phyloP scores from a whole-genome alignment of 2,888 invertebrate species.

The Meteorus cinctellus region DNA sequence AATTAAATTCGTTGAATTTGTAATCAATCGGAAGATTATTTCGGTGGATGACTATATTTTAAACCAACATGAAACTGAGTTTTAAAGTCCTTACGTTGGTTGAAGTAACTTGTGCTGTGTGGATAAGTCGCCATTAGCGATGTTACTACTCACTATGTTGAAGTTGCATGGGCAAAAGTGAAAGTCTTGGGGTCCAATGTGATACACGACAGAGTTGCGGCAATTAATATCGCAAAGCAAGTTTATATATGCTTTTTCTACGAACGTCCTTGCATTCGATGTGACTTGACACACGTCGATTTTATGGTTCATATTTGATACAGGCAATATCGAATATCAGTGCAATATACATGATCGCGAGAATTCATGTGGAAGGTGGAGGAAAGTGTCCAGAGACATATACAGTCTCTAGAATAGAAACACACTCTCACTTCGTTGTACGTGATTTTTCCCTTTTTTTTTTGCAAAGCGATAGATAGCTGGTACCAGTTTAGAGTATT shows the following conservation, averaged over 20 bases:
- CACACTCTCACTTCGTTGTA: neutral
- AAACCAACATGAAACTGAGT: neutral
- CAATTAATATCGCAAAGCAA: neutral
- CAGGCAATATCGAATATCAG: neutral
- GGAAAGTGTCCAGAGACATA: constrained; percentile 29
- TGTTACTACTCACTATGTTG: neutral
- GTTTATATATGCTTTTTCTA: neutral
- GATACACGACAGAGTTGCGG: neutral
- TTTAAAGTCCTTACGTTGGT: neutral
- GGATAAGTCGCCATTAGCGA: neutral
- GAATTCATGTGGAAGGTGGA: constrained; percentile 31
- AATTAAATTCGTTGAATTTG: neutral
- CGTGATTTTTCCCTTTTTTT: neutral
- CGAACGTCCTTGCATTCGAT: constrained; percentile 8
- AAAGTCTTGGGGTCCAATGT: neutral
- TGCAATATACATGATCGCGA: constrained; percentile 27
- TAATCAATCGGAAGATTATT: neutral
- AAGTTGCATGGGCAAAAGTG: neutral
- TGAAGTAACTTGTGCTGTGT: neutral
- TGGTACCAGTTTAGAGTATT: neutral
- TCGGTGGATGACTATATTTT: neutral
- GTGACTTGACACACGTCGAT: neutral
- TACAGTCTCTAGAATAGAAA: constrained; percentile 1
- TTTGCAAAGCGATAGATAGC: neutral
- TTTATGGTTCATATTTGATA: neutral